Percentiles rank a stretch among this genome's conserved stretches.
Evolutionary conservation across 2,888 invertebrate genomes (phyloP).

Genomic region (Metacarcinus magister): DNA sequence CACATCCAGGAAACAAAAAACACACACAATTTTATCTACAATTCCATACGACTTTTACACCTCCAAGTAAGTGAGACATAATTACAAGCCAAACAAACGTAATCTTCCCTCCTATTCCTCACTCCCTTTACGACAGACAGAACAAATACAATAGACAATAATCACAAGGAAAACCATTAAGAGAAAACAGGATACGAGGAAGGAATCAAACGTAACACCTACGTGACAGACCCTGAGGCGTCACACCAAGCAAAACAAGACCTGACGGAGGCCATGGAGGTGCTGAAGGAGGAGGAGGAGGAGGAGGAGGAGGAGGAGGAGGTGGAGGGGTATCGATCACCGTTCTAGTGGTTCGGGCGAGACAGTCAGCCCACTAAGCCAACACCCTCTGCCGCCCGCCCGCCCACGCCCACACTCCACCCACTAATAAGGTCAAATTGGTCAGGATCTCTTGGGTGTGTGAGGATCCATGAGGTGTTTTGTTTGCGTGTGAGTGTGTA

Average conservation of each 20-base stretch:
- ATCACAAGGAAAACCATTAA: too few relatives aligned
- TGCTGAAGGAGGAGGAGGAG: not conserved
- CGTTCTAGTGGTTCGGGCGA: not conserved
- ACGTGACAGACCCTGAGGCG: too few relatives aligned
- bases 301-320: not conserved
- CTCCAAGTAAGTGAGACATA: too few relatives aligned
- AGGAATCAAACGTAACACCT: too few relatives aligned
- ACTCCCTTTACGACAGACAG: not conserved
- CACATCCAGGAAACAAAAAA: not conserved
- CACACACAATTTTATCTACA: not conserved
- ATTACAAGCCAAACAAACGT: not conserved
- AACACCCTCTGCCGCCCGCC: not conserved
- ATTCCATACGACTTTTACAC: not conserved
- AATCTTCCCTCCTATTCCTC: too few relatives aligned
- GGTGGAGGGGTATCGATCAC: not conserved
- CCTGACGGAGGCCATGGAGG: not conserved
- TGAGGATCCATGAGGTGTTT: not conserved
- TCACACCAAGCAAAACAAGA: not conserved
- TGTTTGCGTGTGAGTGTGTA: not conserved
- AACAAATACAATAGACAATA: not conserved
- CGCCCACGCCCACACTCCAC: slow-evolving; percentile 28
- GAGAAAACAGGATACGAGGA: too few relatives aligned
- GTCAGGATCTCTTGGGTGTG: not conserved
- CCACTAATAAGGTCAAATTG: slow-evolving; percentile 30
- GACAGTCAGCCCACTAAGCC: slow-evolving; percentile 2